phyloP scores from a whole-genome alignment of 2,888 invertebrate genomes.

The Cerastis rubricosa region DNA sequence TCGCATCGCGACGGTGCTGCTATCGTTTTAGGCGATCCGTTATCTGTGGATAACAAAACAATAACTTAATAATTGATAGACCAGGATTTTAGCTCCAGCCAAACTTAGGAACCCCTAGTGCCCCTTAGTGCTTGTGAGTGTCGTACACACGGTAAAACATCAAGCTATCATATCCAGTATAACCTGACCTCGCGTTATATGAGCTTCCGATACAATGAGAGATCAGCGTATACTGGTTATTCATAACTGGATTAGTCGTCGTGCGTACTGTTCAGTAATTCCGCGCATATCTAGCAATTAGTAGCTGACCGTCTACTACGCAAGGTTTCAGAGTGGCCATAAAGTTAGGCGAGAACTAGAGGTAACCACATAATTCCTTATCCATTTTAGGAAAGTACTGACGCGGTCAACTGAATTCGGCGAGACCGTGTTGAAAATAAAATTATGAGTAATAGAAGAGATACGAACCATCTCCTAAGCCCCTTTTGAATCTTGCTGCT shows the following conservation, averaged over 20 bases:
- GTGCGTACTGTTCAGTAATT: not conserved
- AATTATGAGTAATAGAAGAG: slow-evolving; percentile 4
- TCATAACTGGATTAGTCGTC: not conserved
- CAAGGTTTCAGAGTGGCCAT: not conserved
- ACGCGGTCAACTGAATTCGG: not conserved
- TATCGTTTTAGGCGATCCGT: slow-evolving; percentile 77
- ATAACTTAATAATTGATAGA: not conserved
- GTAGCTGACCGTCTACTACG: not conserved
- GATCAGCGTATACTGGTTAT: no score
- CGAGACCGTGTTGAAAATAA: not conserved
- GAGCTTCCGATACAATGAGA: no score
- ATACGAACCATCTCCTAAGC: slow-evolving; percentile 71
- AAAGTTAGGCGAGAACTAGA: not conserved
- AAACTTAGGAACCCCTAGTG: not conserved
- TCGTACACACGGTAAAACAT: no score
- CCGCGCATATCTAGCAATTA: no score
- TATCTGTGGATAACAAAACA: slow-evolving; percentile 67
- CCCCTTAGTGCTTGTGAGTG: not conserved
- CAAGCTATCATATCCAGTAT: no score
- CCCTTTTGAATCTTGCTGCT: slow-evolving; percentile 17
- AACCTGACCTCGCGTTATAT: no score
- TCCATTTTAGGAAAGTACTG: not conserved
- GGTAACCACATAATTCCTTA: not conserved
- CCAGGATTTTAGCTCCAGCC: not conserved
- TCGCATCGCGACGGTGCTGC: slow-evolving; percentile 78